A percentile compares a stretch with the other conserved stretches of the same genome.
phyloP scores from a whole-genome alignment of 2,797 vertebrate species.

The Limosa lapponica region DNA sequence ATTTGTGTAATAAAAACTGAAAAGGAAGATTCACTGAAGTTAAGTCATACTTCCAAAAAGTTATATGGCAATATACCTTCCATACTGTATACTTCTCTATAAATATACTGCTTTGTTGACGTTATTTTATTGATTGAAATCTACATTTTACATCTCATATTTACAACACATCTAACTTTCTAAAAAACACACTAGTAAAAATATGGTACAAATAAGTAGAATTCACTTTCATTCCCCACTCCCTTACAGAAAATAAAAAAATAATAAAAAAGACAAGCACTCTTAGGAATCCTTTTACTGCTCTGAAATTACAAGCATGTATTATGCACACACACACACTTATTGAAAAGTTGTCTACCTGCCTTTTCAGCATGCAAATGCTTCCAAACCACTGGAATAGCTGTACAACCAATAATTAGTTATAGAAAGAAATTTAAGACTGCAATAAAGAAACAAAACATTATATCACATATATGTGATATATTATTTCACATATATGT shows the following conservation, averaged over 20 bases:
- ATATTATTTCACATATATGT: no score
- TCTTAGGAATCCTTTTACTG: neutral
- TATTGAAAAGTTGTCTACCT: neutral
- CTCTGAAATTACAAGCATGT: neutral
- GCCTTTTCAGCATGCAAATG: neutral
- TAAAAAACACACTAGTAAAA: neutral
- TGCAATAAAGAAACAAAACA: neutral
- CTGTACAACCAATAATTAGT: neutral
- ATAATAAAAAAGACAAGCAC: neutral
- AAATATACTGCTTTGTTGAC: neutral
- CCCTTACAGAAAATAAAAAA: neutral
- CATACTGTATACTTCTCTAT: neutral
- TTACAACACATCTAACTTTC: neutral
- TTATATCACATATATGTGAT: no score
- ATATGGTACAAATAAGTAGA: neutral
- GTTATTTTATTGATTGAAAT: neutral
- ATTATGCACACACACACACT: accelerated
- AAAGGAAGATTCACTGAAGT: neutral
- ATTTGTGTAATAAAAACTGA: neutral
- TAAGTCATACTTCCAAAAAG: neutral
- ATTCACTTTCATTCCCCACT: neutral
- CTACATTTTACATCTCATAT: neutral
- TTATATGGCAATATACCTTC: neutral
- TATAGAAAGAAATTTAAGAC: neutral
- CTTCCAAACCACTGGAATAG: neutral